Percentiles rank a stretch among this genome's conserved stretches.
These are phyloP conservation scores for Typhlichthys subterraneus DNA, from an alignment of 2,797 vertebrate species.

Conservation along the genomic window DNA sequence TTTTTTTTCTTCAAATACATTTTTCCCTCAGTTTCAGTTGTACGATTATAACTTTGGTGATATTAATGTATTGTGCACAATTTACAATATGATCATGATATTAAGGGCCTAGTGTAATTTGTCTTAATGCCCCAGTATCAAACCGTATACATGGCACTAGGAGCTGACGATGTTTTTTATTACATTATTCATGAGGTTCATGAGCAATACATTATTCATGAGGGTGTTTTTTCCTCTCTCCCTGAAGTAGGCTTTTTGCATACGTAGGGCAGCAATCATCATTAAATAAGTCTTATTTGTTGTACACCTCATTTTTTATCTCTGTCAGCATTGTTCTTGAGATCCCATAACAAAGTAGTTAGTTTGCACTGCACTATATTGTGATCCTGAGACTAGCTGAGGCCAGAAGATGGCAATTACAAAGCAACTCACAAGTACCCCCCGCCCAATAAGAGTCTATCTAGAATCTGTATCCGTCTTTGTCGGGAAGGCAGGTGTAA, in stretches of 20 bases:
- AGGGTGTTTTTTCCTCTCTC: constrained; percentile 26
- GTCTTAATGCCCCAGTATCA: too few species aligned
- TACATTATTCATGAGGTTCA: constrained; percentile 65
- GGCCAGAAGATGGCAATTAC: constrained; percentile 10
- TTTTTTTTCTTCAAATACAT: too few species aligned
- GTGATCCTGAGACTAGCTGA: constrained; percentile 13
- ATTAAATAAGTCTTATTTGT: constrained; percentile 46
- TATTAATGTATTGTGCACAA: too few species aligned
- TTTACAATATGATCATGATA: too few species aligned
- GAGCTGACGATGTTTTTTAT: constrained; percentile 28
- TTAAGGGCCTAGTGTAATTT: too few species aligned
- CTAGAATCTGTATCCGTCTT: too few species aligned
- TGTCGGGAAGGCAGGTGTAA: too few species aligned
- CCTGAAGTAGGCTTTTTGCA: constrained; percentile 41
- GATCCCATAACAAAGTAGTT: constrained; percentile 43
- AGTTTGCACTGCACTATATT: constrained; percentile 19
- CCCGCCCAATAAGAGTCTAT: too few species aligned
- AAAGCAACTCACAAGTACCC: constrained; percentile 3
- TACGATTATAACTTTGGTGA: too few species aligned
- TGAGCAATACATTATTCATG: constrained; percentile 65
- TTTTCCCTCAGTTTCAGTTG: too few species aligned
- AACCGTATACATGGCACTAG: constrained; percentile 25
- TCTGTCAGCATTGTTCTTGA: constrained; percentile 35
- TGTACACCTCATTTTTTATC: constrained; percentile 26
- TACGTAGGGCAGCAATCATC: constrained; percentile 39